Percentiles rank a stretch among this genome's conserved stretches.
Evolutionary conservation across 2,888 invertebrate species (phyloP).

Genomic region (Toxonevra muliebris): DNA sequence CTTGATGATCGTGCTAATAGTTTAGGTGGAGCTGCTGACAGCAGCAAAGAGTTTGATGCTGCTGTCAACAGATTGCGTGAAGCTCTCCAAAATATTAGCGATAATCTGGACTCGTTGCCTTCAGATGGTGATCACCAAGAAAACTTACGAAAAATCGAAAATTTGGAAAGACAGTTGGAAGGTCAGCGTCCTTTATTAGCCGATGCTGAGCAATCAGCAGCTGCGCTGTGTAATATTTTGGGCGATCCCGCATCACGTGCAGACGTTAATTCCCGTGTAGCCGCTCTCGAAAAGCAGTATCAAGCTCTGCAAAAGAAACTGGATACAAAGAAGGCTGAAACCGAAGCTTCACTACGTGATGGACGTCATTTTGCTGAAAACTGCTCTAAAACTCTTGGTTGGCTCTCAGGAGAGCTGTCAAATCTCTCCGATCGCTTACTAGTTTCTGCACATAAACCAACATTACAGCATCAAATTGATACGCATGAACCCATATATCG

Average conservation of each 20-base stretch:
- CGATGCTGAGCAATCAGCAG: constrained; percentile 90
- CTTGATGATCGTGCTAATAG: constrained; percentile 89
- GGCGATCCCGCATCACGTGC: constrained; percentile 90
- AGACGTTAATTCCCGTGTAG: constrained; percentile 89
- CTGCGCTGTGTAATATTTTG: constrained; percentile 83
- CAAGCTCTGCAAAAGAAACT: constrained; percentile 89
- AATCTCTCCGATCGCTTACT: constrained; percentile 79
- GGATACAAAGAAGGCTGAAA: constrained; percentile 88
- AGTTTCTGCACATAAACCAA: constrained; percentile 86
- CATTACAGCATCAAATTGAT: constrained; percentile 86
- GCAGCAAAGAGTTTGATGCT: constrained; percentile 92
- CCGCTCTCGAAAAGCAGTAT: constrained; percentile 87
- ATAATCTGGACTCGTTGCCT: constrained; percentile 84
- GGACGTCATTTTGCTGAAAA: constrained; percentile 90
- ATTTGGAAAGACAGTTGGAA: constrained; percentile 86
- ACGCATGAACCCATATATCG: constrained; percentile 90
- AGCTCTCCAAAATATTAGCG: constrained; percentile 87
- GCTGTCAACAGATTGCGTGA: constrained; percentile 83
- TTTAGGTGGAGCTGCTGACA: constrained; percentile 90
- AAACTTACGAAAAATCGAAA: constrained; percentile 86
- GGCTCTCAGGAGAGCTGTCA: constrained; percentile 84
- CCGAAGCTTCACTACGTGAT: constrained; percentile 86
- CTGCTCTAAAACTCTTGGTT: constrained; percentile 87
- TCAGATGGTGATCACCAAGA: constrained; percentile 86
- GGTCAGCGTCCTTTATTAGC: constrained; percentile 88